Evolutionary conservation across 2,797 vertebrate species (phyloP), one percentile per base, ranked within the genome.

Genomic region (Todus mexicanus): DNA sequence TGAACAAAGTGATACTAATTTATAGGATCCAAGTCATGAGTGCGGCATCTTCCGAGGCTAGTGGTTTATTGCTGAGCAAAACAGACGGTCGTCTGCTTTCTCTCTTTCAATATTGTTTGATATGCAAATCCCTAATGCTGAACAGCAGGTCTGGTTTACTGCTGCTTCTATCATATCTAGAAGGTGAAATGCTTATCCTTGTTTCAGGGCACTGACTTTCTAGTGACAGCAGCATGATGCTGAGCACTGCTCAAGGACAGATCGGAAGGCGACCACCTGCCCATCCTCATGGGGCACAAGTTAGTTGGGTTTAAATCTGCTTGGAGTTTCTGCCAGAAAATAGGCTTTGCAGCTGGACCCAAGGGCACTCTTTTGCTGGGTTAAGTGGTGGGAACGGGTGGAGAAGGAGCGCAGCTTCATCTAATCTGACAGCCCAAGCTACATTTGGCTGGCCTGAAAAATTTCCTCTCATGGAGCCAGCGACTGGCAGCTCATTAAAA

Each of bases 401-500:
- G 33, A 75, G 53, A 72, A 83, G 51, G 83, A 93, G 50, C 1
- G 1, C 2, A 4, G 37, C 42, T 76, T 84, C 0, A 0, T 83
- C 79, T 86, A 29, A 35, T 90, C 83, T 65, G 80, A 74, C 80
- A 91, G 56, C 48, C 48, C 35, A 43, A 64, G 61, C 54, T 72
- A 54, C 66, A 9, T 81, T 95, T 94, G 87, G 85, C 87, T 59
- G 38, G 17, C 5, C 2, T 64, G n/a, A 74, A 86, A 48, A 38
- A 79, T 66, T 68, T 84, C 57, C 60, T 84, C 77, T 91, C 35
- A 2, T 79, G 68, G 48, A 91, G 60, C 29, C 51, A 7, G 1
- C 81, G 87, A 92, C 11, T 91, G 90, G 85, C 83, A 92, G 84
- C 40, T 94, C 42, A 25, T 91, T 85, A 86, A 95, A 88, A 91